Base-by-base conservation (phyloP, 2,888 invertebrate species). In the Dusona sp. region DNA sequence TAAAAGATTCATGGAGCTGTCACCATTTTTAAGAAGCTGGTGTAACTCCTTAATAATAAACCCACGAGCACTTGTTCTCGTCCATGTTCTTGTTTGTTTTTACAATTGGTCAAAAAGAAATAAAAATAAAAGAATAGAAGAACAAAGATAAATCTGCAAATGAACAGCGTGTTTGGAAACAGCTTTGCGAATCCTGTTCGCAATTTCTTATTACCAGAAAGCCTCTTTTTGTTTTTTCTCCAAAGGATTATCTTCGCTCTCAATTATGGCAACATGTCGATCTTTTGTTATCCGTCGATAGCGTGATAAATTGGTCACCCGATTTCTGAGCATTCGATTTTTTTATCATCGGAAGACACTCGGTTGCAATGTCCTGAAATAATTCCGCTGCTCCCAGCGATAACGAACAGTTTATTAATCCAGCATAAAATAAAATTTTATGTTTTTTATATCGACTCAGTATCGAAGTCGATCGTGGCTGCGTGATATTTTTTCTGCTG, bases 301-400 rank as follows among this genome's bases (percentile, higher is more conserved):
- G 22, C 36, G 68, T 86, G 57, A 86, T 84, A 38, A 84, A 84
- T n/a, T 84, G 70, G 68, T 78, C 57, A 67, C 45, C 54, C 64
- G 64, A 42, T 57, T 72, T 79, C n/a, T 19, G 74, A 9, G 57
- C 3, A 51, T 70, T 42, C 0, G 48, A 33, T 7, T 54, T 79
- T 8, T 75, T 22, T 25, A 86, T 57, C 77, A 22, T 73, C n/a
- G 85, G 13, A 64, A 87, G 54, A 48, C 89, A 93, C 83, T 92
- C 92, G 65, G 88, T 83, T 11, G 91, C 90, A 75, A 93, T 92
- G 88, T 91, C 91, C 68, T 90, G 83, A 78, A 94, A 93, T 75
- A 93, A 85, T 82, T 90, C 89, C 22, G 78, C 93, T 93, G 88
- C 29, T 45, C 74, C 33, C 64, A 61, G 64, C 61, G 9, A 61